Percentiles rank a stretch among this genome's conserved stretches.
phyloP scores from a whole-genome alignment of 2,888 invertebrate genomes.

The Sinotaia quadrata region DNA sequence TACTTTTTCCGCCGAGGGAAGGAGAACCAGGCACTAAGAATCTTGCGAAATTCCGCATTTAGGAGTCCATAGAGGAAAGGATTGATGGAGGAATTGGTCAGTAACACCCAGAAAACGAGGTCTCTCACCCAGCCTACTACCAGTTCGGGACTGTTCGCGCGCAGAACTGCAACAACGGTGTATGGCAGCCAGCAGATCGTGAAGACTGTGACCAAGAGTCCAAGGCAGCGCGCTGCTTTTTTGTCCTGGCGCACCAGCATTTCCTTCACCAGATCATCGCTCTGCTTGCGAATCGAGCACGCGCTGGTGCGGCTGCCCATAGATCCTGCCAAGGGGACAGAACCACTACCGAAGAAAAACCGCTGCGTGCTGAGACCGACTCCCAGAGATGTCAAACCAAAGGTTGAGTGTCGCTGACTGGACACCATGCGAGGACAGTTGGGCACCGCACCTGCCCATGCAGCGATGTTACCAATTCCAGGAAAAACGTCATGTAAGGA shows the following conservation, averaged over 20 bases:
- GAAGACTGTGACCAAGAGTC: slow-evolving; percentile 55
- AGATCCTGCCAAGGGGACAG: not conserved
- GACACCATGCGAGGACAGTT: slow-evolving; percentile 20
- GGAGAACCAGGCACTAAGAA: slow-evolving; percentile 44
- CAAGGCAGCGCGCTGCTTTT: slow-evolving; percentile 57
- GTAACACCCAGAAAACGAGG: slow-evolving; percentile 53
- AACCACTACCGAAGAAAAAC: not conserved
- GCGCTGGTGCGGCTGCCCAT: not conserved
- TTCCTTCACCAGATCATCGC: slow-evolving; percentile 54
- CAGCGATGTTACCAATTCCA: slow-evolving; percentile 29
- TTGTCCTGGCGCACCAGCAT: slow-evolving; percentile 61
- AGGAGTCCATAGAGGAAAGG: slow-evolving; percentile 62
- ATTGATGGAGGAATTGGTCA: slow-evolving; percentile 57
- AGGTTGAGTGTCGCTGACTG: slow-evolving; percentile 1
- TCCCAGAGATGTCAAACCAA: slow-evolving; percentile 16
- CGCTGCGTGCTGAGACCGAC: not conserved
- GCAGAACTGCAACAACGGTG: slow-evolving; percentile 47
- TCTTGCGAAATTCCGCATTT: slow-evolving; percentile 57
- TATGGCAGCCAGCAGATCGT: slow-evolving; percentile 62
- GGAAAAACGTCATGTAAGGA: slow-evolving; percentile 28
- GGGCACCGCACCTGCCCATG: slow-evolving; percentile 26
- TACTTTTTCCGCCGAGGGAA: slow-evolving; percentile 36
- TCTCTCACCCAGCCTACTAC: slow-evolving; percentile 44
- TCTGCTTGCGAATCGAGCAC: slow-evolving; percentile 16
- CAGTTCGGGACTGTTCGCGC: slow-evolving; percentile 38